These are phyloP conservation scores for Caenorhabditis sinica DNA, from an alignment of 2,888 invertebrate species.

Conservation along the genomic window DNA sequence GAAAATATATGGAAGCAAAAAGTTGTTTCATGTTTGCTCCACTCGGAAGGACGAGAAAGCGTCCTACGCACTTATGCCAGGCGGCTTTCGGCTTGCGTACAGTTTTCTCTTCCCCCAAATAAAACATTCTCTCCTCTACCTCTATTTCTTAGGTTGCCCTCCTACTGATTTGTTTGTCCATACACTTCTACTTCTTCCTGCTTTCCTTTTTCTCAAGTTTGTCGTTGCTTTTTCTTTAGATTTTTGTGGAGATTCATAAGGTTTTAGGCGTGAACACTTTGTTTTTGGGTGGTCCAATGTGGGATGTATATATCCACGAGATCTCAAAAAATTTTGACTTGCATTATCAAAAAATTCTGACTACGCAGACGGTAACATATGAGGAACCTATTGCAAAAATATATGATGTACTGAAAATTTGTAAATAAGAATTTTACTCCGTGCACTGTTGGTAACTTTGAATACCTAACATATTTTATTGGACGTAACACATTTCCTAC, in stretches of 20 bases:
- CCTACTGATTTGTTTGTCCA: slow-evolving; percentile 59
- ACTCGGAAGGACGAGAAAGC: slow-evolving; percentile 46
- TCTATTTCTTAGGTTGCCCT: slow-evolving; percentile 35
- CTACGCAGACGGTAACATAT: too few species aligned
- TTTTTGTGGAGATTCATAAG: slow-evolving; percentile 6
- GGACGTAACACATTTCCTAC: too few species aligned
- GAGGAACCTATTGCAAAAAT: too few species aligned
- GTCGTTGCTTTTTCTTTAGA: background rate
- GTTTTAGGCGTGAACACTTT: slow-evolving; percentile 6
- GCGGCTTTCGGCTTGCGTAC: slow-evolving; percentile 49
- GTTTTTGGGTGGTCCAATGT: background rate
- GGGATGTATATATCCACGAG: too few species aligned
- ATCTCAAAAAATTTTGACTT: background rate
- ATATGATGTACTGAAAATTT: too few species aligned
- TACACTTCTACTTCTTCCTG: slow-evolving; percentile 56
- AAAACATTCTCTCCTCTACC: slow-evolving; percentile 49
- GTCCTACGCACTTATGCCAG: slow-evolving; percentile 61
- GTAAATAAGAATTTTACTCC: too few species aligned
- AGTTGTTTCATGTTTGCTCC: slow-evolving; percentile 62
- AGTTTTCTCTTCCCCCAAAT: slow-evolving; percentile 31
- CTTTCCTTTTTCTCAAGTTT: slow-evolving; percentile 36
- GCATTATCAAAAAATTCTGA: too few species aligned
- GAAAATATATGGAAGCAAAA: slow-evolving; percentile 34
- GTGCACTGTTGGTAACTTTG: too few species aligned
- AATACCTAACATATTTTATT: background rate